Evolutionary conservation across 2,797 vertebrate genomes (phyloP).

Genomic region (Hippopotamyrus pictus): DNA sequence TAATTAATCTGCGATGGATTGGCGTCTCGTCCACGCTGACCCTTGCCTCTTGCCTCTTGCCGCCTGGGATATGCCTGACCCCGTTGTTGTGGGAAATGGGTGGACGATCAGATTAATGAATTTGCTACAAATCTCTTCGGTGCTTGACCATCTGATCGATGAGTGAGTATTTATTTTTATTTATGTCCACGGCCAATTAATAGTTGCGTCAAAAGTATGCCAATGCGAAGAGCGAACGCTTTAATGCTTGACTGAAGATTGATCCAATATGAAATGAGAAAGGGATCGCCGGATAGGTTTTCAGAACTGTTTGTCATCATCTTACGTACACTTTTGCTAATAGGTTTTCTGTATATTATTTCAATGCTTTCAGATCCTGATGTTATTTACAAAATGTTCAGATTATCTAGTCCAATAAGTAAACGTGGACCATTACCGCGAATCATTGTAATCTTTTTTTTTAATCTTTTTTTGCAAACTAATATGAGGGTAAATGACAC

Average conservation of each 20-base stretch:
- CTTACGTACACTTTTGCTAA: not conserved
- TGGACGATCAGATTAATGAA: not conserved
- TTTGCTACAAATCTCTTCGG: not conserved
- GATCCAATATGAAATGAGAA: not conserved
- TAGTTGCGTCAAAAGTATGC: not conserved
- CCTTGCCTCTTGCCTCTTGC: not conserved
- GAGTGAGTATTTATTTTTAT: constrained; percentile 4
- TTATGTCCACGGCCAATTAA: not conserved
- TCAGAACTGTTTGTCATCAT: not conserved
- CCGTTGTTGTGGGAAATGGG: not conserved
- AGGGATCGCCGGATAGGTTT: not conserved
- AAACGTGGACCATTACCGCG: not conserved
- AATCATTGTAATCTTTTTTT: not conserved
- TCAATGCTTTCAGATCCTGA: not conserved
- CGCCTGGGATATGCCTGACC: not conserved
- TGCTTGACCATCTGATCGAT: not conserved
- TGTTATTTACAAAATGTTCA: constrained; percentile 1
- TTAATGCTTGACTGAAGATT: not conserved
- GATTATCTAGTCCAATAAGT: not conserved
- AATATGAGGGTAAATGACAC: not conserved
- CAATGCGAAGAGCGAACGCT: not conserved
- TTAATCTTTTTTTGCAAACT: not conserved
- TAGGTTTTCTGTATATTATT: not conserved
- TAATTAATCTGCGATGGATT: not conserved
- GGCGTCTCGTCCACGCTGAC: not conserved